Conservation (phyloP, 1,140 invertebrate genomes). For the Cotesia typhae region DNA sequence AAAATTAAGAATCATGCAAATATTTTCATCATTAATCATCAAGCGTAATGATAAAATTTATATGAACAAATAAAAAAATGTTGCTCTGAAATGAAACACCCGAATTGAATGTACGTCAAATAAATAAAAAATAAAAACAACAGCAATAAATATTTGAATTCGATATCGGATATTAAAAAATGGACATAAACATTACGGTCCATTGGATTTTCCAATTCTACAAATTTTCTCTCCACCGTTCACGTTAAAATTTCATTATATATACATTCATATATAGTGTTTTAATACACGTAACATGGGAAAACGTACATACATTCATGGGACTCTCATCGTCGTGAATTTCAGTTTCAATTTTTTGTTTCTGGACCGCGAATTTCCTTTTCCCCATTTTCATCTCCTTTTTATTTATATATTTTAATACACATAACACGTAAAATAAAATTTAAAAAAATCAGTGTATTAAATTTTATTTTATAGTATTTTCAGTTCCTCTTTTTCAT, state of each 20-base stretch:
- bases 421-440: no score
- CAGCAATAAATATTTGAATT: slow-evolving; percentile 19
- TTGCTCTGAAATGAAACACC: no score
- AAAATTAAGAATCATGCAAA: no score
- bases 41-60: no score
- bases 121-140: neutral
- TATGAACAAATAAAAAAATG: no score
- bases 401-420: slow-evolving; percentile 5
- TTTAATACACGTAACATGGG: neutral
- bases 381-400: slow-evolving; percentile 13
- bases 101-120: neutral
- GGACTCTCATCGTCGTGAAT: neutral
- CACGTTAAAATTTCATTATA: slow-evolving; percentile 10
- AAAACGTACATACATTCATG: neutral
- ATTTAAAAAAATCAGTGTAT: no score
- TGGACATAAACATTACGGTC: slow-evolving; percentile 18
- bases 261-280: neutral
- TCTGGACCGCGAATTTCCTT: neutral
- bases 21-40: no score
- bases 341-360: slow-evolving; percentile 9
- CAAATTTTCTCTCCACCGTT: slow-evolving; percentile 9
- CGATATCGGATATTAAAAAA: slow-evolving; percentile 8
- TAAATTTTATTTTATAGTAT: no score
- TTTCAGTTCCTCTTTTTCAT: slow-evolving; percentile 1
- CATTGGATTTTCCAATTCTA: slow-evolving; percentile 32